Evolutionary conservation across 2,797 vertebrate species (phyloP).

Genomic region (Cyclopterus lumpus): DNA sequence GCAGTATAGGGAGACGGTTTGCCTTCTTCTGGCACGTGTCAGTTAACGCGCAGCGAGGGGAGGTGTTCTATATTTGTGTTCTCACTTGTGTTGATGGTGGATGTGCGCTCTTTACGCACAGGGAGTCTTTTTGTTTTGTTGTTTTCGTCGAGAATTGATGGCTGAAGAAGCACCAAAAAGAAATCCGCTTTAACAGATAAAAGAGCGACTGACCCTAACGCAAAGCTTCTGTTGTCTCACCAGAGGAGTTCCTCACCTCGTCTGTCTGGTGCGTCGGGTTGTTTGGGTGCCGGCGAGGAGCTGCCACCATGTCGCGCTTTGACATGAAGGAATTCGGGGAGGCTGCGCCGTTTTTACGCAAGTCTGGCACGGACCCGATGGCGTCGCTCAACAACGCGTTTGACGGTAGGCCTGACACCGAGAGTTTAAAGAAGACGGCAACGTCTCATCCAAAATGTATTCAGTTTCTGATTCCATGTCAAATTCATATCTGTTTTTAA

Average conservation of each 20-base stretch:
- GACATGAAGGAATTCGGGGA: conserved; percentile 90
- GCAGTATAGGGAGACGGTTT: conserved; percentile 5
- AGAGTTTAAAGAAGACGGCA: neutral
- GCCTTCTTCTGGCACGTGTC: conserved; percentile 10
- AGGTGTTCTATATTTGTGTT: neutral
- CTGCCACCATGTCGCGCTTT: conserved; percentile 82
- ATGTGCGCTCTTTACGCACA: conserved; percentile 39
- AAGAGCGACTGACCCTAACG: conserved; percentile 45
- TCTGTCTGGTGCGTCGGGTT: conserved; percentile 28
- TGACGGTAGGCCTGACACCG: conserved; percentile 84
- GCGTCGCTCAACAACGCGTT: conserved; percentile 84
- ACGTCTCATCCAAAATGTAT: neutral
- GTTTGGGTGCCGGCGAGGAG: conserved; percentile 44
- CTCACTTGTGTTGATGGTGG: conserved; percentile 16
- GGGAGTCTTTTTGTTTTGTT: neutral
- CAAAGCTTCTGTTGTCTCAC: conserved; percentile 54
- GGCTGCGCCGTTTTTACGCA: conserved; percentile 90
- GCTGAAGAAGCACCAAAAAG: conserved; percentile 15
- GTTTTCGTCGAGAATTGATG: conserved; percentile 22
- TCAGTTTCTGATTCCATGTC: neutral
- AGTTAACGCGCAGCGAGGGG: neutral
- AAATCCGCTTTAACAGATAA: neutral
- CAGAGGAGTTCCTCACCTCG: conserved; percentile 46
- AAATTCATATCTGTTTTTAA: neutral
- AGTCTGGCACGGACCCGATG: conserved; percentile 88